A percentile compares a stretch with the other conserved stretches of the same genome.
phyloP scores from a whole-genome alignment of 2,888 invertebrate species.

The Drosophila austrosaltans region DNA sequence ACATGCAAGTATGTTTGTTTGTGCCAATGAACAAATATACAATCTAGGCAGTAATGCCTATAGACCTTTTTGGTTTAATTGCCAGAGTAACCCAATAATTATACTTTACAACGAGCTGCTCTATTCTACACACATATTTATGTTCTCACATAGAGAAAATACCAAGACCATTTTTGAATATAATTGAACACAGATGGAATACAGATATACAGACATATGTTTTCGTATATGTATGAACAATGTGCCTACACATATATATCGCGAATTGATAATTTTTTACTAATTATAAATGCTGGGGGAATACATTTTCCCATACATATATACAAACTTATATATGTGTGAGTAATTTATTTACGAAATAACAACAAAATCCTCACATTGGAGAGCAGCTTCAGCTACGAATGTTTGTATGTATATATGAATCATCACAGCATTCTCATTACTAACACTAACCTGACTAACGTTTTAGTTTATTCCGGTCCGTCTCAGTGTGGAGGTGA shows the following conservation, averaged over 20 bases:
- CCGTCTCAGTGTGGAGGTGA: conserved; percentile 39
- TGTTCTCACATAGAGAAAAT: not conserved
- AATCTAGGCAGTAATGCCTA: not conserved
- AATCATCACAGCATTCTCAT: conserved; percentile 34
- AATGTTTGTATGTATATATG: conserved; percentile 15
- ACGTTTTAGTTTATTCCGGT: conserved; percentile 18
- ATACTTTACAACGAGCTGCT: not conserved
- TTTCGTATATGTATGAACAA: not conserved
- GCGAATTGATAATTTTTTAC: conserved; percentile 9
- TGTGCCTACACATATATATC: conserved; percentile 4
- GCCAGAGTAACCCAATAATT: not conserved
- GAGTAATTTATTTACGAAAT: conserved; percentile 3
- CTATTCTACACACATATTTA: not conserved
- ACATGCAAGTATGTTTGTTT: too few relatives aligned
- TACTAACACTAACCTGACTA: conserved; percentile 13
- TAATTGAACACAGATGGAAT: conserved; percentile 2
- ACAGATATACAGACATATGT: not conserved
- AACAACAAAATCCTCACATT: conserved; percentile 36
- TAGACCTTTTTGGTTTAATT: not conserved
- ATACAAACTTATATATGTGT: not conserved
- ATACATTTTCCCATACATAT: not conserved
- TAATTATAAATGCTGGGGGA: conserved; percentile 12
- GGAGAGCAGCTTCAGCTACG: conserved; percentile 39
- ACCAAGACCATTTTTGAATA: not conserved
- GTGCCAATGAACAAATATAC: too few relatives aligned